Base-by-base conservation (phyloP, 1,140 invertebrate species). In the Teleogryllus occipitalis region DNA sequence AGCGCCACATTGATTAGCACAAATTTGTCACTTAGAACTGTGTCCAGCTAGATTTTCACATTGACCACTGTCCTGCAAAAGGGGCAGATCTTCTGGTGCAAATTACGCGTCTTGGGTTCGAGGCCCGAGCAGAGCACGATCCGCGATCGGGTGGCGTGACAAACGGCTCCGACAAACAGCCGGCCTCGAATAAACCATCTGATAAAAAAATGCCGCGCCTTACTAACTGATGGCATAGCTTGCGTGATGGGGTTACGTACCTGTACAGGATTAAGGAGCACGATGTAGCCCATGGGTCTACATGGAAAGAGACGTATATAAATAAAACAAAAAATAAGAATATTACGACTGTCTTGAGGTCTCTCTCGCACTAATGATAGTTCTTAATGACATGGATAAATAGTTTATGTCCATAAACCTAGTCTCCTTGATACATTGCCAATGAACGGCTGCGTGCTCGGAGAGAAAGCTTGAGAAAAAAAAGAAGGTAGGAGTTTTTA, bases 301-400 rank as follows among this genome's bases (percentile, higher is more conserved):
- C 10, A 65, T 65, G 7, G 54, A 65, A 77, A 47, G 48, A 77
- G 76, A 77, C 47, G 76, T 18, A 77, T 21, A 77, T 77, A 77
- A 77, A 77, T 77, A 77, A 77, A 77, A 47, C 47, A 77, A 54
- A 54, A 48, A 39, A 46, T 46, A 21, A 5, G 18, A 47, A 77
- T 21, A 47, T 27, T 47, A 46, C 48, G 12, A 12, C 15, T 77
- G 65, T 78, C 27, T 78, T 47, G 54, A 65, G 54, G 54, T 78
- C 65, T 78, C 78, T 78, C 78, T 78, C 78, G 54, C 78, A 78
- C 78, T 78, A 78, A 78, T 78, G 78, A 78, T 78, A 78, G 78
- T 49, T 78, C 54, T 78, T 78, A 78, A 78, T 78, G 78, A 78
- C 78, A 78, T 49, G 78, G 73, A 78, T 78, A 73, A 78, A 78